Conservation (phyloP, 2,113 vertebrate species). For the Cercocebus atys region DNA sequence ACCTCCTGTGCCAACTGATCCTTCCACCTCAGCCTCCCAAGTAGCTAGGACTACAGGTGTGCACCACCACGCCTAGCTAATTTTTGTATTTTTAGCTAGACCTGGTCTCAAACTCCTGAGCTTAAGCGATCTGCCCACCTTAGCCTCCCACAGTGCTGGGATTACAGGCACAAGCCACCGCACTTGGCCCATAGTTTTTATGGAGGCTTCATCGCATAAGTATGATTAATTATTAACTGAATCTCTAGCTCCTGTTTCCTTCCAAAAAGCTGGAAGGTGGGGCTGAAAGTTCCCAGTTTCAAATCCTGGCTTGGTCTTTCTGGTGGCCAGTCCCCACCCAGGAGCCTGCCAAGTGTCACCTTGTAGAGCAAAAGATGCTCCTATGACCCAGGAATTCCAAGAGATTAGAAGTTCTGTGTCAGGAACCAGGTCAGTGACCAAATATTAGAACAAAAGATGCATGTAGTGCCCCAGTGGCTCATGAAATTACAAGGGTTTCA, state of each 20-base stretch:
- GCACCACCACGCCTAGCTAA: too few relatives aligned
- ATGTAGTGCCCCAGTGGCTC: neutral
- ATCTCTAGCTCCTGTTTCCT: neutral
- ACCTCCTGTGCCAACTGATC: too few relatives aligned
- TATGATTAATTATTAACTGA: neutral
- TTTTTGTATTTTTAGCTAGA: too few relatives aligned
- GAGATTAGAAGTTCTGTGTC: neutral
- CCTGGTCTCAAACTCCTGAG: too few relatives aligned
- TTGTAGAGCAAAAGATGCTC: neutral
- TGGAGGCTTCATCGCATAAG: neutral
- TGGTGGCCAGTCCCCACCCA: neutral
- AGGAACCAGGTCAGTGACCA: neutral
- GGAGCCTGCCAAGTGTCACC: neutral
- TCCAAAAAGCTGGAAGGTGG: neutral
- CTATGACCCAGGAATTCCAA: neutral
- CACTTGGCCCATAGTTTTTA: neutral
- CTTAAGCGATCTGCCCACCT: too few relatives aligned
- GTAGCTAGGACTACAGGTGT: too few relatives aligned
- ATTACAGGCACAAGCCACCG: too few relatives aligned
- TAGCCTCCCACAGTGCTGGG: too few relatives aligned
- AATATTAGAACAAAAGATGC: neutral
- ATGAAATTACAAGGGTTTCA: conserved; percentile 8
- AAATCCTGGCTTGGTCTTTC: neutral
- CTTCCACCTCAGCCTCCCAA: too few relatives aligned
- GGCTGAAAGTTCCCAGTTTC: neutral